Conservation (phyloP, 2,113 vertebrate genomes). For the Seriola aureovittata region DNA sequence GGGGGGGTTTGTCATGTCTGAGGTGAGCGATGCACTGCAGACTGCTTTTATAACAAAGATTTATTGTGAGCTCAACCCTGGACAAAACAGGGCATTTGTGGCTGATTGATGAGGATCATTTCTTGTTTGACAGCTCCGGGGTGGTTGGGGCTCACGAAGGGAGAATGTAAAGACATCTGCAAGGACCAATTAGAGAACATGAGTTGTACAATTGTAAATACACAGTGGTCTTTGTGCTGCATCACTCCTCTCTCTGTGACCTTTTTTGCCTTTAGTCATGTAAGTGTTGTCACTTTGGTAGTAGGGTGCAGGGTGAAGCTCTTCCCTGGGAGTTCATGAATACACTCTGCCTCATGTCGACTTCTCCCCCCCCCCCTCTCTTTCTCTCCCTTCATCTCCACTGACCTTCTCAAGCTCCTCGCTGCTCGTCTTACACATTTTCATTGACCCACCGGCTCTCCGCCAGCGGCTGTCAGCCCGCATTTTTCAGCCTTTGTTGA, state of each 20-base stretch:
- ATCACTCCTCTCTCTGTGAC: constrained; percentile 25
- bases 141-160: neutral
- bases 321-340: constrained; percentile 29
- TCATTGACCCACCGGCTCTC: constrained; percentile 69
- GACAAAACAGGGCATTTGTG: neutral
- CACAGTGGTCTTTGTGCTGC: constrained; percentile 1
- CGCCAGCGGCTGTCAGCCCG: constrained; percentile 73
- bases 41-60: constrained; percentile 4
- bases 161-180: neutral
- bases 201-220: constrained; percentile 2
- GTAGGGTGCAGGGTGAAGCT: neutral
- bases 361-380: constrained; percentile 5
- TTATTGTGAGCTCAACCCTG: constrained; percentile 7
- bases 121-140: constrained; percentile 22
- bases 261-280: constrained; percentile 35
- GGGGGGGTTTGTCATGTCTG: neutral
- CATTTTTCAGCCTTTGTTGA: constrained; percentile 78
- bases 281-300: neutral
- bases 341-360: neutral
- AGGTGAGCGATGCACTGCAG: neutral
- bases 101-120: constrained; percentile 38
- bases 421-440: constrained; percentile 70
- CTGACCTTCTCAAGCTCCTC: constrained; percentile 79
- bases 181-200: constrained; percentile 27
- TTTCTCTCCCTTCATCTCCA: constrained; percentile 45